Evolutionary conservation across 2,113 vertebrate species (phyloP).

Genomic region (Laticauda laticaudata): DNA sequence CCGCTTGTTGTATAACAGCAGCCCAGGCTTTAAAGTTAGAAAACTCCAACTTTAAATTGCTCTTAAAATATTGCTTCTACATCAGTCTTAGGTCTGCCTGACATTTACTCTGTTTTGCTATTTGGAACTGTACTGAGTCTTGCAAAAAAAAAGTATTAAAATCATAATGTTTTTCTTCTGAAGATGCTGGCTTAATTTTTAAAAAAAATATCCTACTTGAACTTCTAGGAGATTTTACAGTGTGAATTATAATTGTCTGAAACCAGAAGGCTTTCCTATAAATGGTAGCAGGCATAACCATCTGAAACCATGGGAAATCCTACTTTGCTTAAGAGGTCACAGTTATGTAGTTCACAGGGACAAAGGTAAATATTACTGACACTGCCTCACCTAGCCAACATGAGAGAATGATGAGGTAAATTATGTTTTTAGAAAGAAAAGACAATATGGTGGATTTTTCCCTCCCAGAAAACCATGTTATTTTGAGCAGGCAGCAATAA

Average conservation of each 20-base stretch:
- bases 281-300: background rate
- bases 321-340: background rate
- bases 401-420: background rate
- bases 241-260: background rate
- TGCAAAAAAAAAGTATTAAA: background rate
- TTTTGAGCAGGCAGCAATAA: constrained; percentile 1
- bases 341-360: background rate
- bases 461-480: background rate
- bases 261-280: constrained; percentile 1
- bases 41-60: background rate
- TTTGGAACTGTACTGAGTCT: background rate
- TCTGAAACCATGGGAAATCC: background rate
- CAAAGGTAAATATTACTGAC: constrained; percentile 23
- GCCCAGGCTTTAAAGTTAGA: background rate
- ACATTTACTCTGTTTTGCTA: background rate
- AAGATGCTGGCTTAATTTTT: constrained; percentile 1
- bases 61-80: background rate
- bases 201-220: background rate
- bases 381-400: background rate
- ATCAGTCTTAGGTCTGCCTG: background rate
- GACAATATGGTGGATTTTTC: background rate
- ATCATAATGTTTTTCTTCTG: background rate
- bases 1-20: background rate
- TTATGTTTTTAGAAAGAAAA: constrained; percentile 17
- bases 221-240: background rate